Evolutionary conservation across 2,113 vertebrate species (phyloP).

Genomic region (Tringa solitaria): DNA sequence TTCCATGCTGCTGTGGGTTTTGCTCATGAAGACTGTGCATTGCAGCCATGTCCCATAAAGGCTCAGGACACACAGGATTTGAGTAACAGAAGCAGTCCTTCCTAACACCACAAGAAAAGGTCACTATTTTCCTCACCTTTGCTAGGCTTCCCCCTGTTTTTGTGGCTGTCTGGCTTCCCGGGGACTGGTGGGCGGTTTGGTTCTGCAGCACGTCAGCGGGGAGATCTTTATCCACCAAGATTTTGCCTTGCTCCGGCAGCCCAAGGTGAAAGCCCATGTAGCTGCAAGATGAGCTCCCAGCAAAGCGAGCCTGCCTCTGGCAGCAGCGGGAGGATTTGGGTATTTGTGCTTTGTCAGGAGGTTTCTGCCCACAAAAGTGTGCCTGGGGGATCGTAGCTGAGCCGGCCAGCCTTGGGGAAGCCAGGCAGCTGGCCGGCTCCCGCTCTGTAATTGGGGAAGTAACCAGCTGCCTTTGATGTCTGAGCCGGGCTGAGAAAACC

Average conservation of each 20-base stretch:
- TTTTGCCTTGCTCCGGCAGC: rapidly evolving
- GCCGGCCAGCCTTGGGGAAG: not conserved
- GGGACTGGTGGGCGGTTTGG: not conserved
- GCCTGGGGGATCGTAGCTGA: not conserved
- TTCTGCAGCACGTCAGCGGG: rapidly evolving
- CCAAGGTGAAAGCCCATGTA: not conserved
- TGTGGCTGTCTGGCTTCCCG: not conserved
- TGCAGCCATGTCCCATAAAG: not conserved
- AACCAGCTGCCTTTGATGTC: constrained; percentile 59
- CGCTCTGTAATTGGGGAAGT: not conserved
- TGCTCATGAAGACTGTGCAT: not conserved
- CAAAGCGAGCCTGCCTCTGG: not conserved
- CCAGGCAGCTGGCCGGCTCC: not conserved
- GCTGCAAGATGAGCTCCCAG: not conserved
- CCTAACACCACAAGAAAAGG: not conserved
- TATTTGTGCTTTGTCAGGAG: not conserved
- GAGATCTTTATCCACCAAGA: not conserved
- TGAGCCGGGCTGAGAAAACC: constrained; percentile 41
- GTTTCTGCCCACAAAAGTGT: not conserved
- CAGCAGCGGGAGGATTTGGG: not conserved
- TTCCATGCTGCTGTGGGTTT: not conserved
- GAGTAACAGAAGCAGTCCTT: not conserved
- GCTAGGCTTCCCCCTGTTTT: not conserved
- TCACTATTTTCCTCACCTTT: not conserved
- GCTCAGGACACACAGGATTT: rapidly evolving